Evolutionary conservation across 2,888 invertebrate species (phyloP).

Genomic region (Drosophila greeni): DNA sequence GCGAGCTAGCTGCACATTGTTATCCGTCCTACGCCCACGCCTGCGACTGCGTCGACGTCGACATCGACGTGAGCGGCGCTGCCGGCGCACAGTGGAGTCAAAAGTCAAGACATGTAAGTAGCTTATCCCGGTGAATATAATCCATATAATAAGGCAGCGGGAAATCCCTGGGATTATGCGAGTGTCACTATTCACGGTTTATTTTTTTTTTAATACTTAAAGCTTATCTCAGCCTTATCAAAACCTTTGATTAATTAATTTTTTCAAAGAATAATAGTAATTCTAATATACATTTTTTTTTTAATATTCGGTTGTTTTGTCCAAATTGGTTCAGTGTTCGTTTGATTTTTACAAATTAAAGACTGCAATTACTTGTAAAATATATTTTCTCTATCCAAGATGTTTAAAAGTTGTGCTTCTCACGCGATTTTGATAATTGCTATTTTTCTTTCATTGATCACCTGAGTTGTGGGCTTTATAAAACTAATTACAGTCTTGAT

Average conservation of each 20-base stretch:
- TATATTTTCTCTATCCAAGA: background rate
- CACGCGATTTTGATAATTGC: background rate
- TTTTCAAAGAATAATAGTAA: no score
- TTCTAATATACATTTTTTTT: no score
- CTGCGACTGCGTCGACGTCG: conserved; percentile 24
- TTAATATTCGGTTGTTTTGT: no score
- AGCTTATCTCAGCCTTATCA: no score
- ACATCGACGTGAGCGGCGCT: conserved; percentile 21
- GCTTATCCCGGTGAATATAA: background rate
- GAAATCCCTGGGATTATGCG: no score
- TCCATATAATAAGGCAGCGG: background rate
- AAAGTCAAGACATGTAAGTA: conserved; percentile 24
- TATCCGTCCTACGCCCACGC: conserved; percentile 18
- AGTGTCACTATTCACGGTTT: background rate
- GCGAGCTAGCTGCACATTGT: conserved; percentile 25
- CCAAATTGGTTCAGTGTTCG: background rate
- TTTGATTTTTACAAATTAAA: background rate
- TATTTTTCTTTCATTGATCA: background rate
- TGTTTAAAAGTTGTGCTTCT: background rate
- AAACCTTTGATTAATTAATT: no score
- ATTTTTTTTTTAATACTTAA: background rate
- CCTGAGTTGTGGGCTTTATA: background rate
- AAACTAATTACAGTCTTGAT: background rate
- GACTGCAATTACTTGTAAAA: background rate
- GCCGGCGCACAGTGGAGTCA: conserved; percentile 36